Evolutionary conservation across 1,140 invertebrate genomes (phyloP).

Genomic region (Drosophila athabasca): DNA sequence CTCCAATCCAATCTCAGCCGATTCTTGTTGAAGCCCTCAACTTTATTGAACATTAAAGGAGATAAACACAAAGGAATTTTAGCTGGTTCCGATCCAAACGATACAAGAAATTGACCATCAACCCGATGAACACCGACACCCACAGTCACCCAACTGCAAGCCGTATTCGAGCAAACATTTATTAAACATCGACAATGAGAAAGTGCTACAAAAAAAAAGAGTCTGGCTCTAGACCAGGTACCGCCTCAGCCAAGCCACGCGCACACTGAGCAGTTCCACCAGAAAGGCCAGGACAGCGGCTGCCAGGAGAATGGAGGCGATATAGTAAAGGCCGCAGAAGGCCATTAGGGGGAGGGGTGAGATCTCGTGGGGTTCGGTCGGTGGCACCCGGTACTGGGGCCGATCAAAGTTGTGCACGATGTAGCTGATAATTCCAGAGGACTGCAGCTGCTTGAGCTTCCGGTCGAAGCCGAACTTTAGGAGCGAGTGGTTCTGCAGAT

Average conservation of each 20-base stretch:
- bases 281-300: conserved; percentile 33
- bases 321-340: conserved; percentile 47
- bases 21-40: no score
- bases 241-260: conserved; percentile 36
- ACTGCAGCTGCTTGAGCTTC: conserved; percentile 61
- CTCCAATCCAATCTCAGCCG: no score
- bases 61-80: no score
- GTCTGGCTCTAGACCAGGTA: conserved; percentile 17
- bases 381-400: neutral
- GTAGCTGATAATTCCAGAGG: conserved; percentile 54
- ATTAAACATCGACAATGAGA: neutral
- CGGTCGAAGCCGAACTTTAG: conserved; percentile 64
- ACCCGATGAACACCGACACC: no score
- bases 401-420: conserved; percentile 44
- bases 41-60: no score
- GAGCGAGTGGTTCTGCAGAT: conserved; percentile 48
- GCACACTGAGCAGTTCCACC: conserved; percentile 46
- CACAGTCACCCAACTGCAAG: no score
- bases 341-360: conserved; percentile 23
- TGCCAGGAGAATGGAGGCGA: conserved; percentile 25
- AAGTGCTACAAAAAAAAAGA: neutral
- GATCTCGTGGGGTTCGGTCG: conserved; percentile 1
- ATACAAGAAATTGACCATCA: no score
- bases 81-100: no score
- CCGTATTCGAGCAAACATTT: conserved; percentile 6